phyloP scores from a whole-genome alignment of 1,140 invertebrate genomes.

The Coptotermes formosanus region DNA sequence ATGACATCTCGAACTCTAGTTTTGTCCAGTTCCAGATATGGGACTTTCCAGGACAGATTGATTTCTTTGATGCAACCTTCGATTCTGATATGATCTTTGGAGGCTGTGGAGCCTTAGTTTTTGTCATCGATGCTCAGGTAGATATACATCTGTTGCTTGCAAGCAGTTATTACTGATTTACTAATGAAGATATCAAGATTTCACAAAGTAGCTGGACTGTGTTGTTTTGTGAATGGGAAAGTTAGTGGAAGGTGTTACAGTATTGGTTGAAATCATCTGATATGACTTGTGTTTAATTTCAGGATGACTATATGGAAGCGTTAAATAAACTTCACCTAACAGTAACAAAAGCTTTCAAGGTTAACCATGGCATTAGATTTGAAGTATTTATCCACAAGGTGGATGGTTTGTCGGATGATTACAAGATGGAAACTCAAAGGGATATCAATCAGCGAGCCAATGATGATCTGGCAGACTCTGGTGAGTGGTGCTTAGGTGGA shows the following conservation, averaged over 20 bases:
- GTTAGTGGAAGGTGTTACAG: background rate
- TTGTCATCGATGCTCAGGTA: conserved; percentile 98
- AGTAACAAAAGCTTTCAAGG: conserved; percentile 92
- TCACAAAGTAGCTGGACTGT: background rate
- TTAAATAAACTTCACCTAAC: conserved; percentile 88
- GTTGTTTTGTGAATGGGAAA: background rate
- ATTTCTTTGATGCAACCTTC: conserved; percentile 95
- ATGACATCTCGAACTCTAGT: conserved; percentile 94
- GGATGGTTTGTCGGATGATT: conserved; percentile 97
- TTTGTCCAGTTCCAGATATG: conserved; percentile 99
- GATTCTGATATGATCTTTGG: conserved; percentile 95
- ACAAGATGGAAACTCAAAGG: conserved; percentile 97
- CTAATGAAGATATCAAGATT: conserved; percentile 21
- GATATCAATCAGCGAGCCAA: conserved; percentile 97
- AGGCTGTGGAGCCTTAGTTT: conserved; percentile 93
- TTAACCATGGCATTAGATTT: conserved; percentile 96
- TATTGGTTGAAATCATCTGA: background rate
- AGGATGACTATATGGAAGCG: conserved; percentile 97
- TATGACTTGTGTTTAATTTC: conserved; percentile 40
- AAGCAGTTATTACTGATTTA: background rate
- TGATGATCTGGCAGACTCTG: conserved; percentile 89
- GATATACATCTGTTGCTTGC: conserved; percentile 25
- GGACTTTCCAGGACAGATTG: conserved; percentile 99
- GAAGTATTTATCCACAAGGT: conserved; percentile 99
- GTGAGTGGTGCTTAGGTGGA: conserved; percentile 49